Evolutionary conservation across 2,888 invertebrate species (phyloP).

Genomic region (Alentia gelatinosa): DNA sequence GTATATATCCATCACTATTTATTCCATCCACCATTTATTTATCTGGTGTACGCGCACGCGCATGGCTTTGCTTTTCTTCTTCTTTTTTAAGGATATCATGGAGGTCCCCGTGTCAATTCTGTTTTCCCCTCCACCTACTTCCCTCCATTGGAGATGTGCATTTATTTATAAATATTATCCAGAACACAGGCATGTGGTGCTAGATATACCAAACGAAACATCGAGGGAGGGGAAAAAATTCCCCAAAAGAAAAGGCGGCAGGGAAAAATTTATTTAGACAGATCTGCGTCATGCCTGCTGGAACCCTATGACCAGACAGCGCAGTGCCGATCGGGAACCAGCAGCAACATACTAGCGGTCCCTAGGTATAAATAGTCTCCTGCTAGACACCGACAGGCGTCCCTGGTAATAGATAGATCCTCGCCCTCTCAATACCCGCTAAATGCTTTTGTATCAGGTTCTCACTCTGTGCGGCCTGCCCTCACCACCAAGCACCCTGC

Average conservation of each 20-base stretch:
- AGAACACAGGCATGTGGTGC: neutral
- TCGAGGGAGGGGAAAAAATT: no score
- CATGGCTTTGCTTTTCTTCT: neutral
- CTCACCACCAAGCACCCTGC: no score
- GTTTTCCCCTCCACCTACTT: neutral
- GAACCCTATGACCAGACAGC: neutral
- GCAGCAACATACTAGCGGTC: neutral
- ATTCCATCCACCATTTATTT: neutral
- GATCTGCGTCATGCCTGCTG: neutral
- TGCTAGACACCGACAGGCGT: neutral
- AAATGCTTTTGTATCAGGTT: neutral
- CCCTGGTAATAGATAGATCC: neutral
- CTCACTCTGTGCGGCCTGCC: neutral
- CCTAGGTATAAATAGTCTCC: neutral
- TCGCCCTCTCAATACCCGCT: neutral
- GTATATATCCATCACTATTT: constrained; percentile 29
- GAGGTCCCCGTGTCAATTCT: neutral
- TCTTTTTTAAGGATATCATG: neutral
- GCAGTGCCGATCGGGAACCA: neutral
- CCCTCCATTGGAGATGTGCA: neutral
- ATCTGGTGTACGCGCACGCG: neutral
- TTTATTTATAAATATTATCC: constrained; percentile 38
- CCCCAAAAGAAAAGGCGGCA: neutral
- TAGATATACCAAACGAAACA: neutral
- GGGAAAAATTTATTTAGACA: neutral